Conservation (phyloP, 2,113 vertebrate genomes). For the Salminus brasiliensis region DNA sequence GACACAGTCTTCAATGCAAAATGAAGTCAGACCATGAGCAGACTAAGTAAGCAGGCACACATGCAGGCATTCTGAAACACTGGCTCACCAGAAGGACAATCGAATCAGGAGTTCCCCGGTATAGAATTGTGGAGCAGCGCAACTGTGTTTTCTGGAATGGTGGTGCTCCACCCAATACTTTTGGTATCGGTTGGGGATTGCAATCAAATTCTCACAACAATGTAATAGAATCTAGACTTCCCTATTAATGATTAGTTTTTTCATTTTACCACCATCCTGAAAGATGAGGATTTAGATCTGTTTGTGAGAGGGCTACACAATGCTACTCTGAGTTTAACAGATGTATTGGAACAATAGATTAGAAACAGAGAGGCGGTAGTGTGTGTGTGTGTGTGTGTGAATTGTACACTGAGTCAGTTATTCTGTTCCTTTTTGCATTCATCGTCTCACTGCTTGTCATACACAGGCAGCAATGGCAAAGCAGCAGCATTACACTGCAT, state of each 20-base stretch:
- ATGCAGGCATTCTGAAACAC: neutral
- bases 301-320: neutral
- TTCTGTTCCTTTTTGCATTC: slow-evolving; percentile 60
- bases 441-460: slow-evolving; percentile 66
- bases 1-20: neutral
- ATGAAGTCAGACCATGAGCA: neutral
- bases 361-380: neutral
- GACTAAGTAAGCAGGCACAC: neutral
- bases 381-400: neutral
- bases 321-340: neutral
- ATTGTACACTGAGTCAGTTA: slow-evolving; percentile 43
- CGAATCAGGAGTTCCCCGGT: too few species aligned
- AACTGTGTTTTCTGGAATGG: too few species aligned
- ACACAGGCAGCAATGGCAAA: slow-evolving; percentile 63
- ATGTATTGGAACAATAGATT: neutral
- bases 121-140: too few species aligned
- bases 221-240: too few species aligned
- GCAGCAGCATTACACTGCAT: slow-evolving; percentile 70
- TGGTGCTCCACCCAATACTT: too few species aligned
- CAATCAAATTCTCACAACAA: too few species aligned
- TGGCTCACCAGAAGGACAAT: neutral
- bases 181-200: too few species aligned
- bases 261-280: neutral
- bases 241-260: neutral
- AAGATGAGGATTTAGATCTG: neutral